These are phyloP conservation scores for Tinea semifulvella DNA, from an alignment of 2,888 invertebrate species.

Conservation along the genomic window DNA sequence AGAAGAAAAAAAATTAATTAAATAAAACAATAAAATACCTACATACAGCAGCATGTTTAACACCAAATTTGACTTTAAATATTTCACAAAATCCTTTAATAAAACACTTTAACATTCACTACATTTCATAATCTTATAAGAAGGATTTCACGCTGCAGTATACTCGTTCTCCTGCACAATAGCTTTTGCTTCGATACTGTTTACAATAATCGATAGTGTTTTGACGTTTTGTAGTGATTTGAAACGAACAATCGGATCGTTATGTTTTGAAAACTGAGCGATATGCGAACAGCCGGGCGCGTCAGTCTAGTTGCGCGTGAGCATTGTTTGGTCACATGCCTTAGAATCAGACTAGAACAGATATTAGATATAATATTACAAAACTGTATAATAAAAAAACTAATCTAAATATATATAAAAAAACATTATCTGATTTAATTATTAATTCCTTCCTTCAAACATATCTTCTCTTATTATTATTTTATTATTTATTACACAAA, in stretches of 20 bases:
- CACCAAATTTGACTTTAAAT: too few relatives aligned
- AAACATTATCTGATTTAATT: too few relatives aligned
- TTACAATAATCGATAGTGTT: conserved; percentile 3
- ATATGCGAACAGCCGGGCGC: conserved; percentile 24
- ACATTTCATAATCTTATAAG: conserved; percentile 32
- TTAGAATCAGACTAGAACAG: too few relatives aligned
- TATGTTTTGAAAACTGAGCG: conserved; percentile 49
- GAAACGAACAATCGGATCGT: conserved; percentile 45
- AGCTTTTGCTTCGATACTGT: not conserved
- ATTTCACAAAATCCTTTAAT: not conserved
- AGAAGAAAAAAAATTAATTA: too few relatives aligned
- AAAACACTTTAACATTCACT: conserved; percentile 38
- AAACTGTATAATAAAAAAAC: too few relatives aligned
- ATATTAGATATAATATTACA: too few relatives aligned
- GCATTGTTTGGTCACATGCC: conserved; percentile 42
- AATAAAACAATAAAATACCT: not conserved
- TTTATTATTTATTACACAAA: too few relatives aligned
- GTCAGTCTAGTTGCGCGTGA: conserved; percentile 35
- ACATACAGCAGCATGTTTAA: conserved; percentile 3
- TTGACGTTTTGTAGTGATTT: conserved; percentile 56
- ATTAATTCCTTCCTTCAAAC: too few relatives aligned
- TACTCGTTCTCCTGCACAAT: not conserved
- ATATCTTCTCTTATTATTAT: too few relatives aligned
- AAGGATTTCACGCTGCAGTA: conserved; percentile 1
- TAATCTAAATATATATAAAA: too few relatives aligned